These are phyloP conservation scores for Neolamprologus ventralis DNA, from an alignment of 2,113 vertebrate species.

Conservation along the genomic window DNA sequence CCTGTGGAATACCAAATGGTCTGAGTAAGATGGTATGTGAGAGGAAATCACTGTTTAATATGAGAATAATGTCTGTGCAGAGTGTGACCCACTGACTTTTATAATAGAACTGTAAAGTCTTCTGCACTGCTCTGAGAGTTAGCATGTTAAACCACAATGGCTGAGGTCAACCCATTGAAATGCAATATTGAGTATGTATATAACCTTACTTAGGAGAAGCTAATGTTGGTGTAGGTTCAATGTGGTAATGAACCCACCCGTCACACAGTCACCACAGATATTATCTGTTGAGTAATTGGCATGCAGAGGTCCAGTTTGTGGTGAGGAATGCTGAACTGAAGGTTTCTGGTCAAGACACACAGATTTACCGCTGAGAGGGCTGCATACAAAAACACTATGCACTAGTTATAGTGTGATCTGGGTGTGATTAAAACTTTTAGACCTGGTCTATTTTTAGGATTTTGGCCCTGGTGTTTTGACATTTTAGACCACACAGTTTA, in stretches of 20 bases:
- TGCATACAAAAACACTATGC: neutral
- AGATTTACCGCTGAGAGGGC: neutral
- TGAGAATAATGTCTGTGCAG: conserved; percentile 44
- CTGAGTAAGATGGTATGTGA: neutral
- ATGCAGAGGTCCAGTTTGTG: conserved; percentile 35
- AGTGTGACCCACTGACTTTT: conserved; percentile 46
- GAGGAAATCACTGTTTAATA: conserved; percentile 35
- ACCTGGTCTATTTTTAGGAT: neutral
- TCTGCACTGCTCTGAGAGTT: conserved; percentile 27
- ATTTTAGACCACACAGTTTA: neutral
- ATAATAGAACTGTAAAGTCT: conserved; percentile 50
- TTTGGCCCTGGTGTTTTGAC: neutral
- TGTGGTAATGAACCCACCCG: conserved; percentile 48
- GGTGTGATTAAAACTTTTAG: neutral
- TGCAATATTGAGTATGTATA: conserved; percentile 62
- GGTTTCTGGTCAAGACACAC: neutral
- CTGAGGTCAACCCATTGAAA: conserved; percentile 59
- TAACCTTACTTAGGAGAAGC: conserved; percentile 55
- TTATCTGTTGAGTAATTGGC: conserved; percentile 50
- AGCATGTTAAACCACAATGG: conserved; percentile 37
- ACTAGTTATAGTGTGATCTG: neutral
- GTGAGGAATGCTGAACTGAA: conserved; percentile 22
- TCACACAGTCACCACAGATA: conserved; percentile 41
- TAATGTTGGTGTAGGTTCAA: conserved; percentile 51
- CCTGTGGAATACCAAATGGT: conserved; percentile 30